phyloP scores from a whole-genome alignment of 1,140 invertebrate genomes.

The Drosophila arizonae region DNA sequence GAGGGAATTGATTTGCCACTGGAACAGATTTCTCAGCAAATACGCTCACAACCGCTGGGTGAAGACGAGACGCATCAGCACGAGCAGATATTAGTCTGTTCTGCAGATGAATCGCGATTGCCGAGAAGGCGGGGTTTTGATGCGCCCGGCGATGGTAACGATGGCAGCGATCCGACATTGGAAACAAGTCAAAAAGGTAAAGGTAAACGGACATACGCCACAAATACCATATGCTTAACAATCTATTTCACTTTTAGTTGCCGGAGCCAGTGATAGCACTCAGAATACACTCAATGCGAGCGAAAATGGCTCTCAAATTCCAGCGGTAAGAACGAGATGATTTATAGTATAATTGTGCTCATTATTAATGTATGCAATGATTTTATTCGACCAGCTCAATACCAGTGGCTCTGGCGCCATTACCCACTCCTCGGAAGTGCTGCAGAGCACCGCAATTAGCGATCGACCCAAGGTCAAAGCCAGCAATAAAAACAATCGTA shows the following conservation, averaged over 20 bases:
- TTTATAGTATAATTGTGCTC: neutral
- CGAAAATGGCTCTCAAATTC: slow-evolving; percentile 47
- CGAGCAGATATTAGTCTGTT: slow-evolving; percentile 37
- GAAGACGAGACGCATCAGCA: slow-evolving; percentile 70
- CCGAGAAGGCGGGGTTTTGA: slow-evolving; percentile 58
- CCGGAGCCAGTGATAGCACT: slow-evolving; percentile 35
- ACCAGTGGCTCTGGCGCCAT: slow-evolving; percentile 61
- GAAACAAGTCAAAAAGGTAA: slow-evolving; percentile 51
- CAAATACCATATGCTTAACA: neutral
- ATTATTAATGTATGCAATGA: neutral
- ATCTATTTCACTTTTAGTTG: slow-evolving; percentile 23
- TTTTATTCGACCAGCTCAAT: slow-evolving; percentile 43
- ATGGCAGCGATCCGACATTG: slow-evolving; percentile 38
- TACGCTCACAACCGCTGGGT: slow-evolving; percentile 76
- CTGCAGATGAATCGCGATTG: slow-evolving; percentile 54
- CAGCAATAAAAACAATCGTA: slow-evolving; percentile 89
- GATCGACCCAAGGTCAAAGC: slow-evolving; percentile 91
- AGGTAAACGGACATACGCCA: neutral
- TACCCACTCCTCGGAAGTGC: slow-evolving; percentile 82
- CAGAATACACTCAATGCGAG: slow-evolving; percentile 23
- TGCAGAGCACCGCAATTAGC: slow-evolving; percentile 89
- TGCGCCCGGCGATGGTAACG: slow-evolving; percentile 34
- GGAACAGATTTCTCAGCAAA: slow-evolving; percentile 63
- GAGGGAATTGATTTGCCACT: slow-evolving; percentile 50
- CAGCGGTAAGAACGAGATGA: slow-evolving; percentile 36